phyloP scores from a whole-genome alignment of 2,797 vertebrate species.

The Oryzias sinensis region DNA sequence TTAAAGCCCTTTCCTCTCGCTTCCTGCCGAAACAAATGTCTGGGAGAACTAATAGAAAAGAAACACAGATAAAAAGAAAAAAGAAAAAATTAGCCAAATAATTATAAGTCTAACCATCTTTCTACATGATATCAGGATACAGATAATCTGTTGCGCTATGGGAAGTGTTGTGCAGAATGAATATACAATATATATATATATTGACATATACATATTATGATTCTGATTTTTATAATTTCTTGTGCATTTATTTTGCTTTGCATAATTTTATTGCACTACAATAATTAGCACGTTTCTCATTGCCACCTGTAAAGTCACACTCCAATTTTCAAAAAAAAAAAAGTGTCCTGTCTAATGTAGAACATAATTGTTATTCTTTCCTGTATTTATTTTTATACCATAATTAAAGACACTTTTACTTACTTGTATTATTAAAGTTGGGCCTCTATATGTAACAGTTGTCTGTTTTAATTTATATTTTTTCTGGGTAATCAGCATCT shows the following conservation, averaged over 20 bases:
- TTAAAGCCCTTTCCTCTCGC: constrained; percentile 43
- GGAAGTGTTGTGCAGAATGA: constrained; percentile 79
- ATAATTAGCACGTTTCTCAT: constrained; percentile 86
- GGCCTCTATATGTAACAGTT: constrained; percentile 83
- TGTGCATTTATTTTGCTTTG: constrained; percentile 78
- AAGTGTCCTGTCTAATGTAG: constrained; percentile 84
- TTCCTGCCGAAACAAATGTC: constrained; percentile 76
- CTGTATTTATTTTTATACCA: constrained; percentile 99
- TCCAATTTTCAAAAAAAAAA: constrained; percentile 77
- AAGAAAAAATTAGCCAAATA: constrained; percentile 49
- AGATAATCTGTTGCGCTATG: constrained; percentile 72
- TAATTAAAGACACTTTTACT: constrained; percentile 97
- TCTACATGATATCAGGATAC: constrained; percentile 71
- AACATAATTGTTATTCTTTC: constrained; percentile 89
- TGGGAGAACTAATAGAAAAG: constrained; percentile 51
- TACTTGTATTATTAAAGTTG: constrained; percentile 90
- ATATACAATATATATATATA: constrained; percentile 77
- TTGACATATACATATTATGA: constrained; percentile 66
- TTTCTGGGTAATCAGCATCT: neutral
- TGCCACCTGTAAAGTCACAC: constrained; percentile 83
- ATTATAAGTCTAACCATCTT: constrained; percentile 60
- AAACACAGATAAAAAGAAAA: constrained; percentile 32
- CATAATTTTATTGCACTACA: constrained; percentile 86
- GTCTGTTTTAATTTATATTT: constrained; percentile 11
- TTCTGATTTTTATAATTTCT: constrained; percentile 72